Evolutionary conservation across 2,797 vertebrate species (phyloP).

Genomic region (Eurystomus glaucurus): DNA sequence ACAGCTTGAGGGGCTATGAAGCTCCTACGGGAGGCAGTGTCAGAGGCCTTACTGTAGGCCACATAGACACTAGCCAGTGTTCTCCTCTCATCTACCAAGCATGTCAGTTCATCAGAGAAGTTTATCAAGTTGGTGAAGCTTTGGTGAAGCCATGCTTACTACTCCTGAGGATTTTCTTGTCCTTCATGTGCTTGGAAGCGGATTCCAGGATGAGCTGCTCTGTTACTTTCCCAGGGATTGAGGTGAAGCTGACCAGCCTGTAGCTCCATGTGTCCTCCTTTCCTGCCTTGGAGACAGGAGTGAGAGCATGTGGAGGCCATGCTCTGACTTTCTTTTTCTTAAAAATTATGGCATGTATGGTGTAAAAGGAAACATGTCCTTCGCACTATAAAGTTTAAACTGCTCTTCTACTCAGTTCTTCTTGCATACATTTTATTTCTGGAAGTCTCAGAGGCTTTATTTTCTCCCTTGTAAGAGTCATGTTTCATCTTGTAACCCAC

Average conservation of each 20-base stretch:
- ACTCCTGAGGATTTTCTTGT: not conserved
- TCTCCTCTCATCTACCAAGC: not conserved
- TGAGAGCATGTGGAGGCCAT: not conserved
- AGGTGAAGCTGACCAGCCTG: not conserved
- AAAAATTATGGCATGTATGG: not conserved
- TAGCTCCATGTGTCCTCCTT: not conserved
- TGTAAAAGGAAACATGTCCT: not conserved
- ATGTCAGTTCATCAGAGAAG: not conserved
- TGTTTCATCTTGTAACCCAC: not conserved
- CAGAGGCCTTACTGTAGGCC: not conserved
- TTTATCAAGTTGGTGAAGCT: not conserved
- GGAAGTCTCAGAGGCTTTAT: not conserved
- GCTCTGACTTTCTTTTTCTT: not conserved
- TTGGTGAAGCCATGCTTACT: not conserved
- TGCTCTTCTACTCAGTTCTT: not conserved
- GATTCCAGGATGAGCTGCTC: not conserved
- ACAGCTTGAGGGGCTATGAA: not conserved
- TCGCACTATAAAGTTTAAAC: not conserved
- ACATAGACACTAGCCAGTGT: not conserved
- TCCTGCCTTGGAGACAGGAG: not conserved
- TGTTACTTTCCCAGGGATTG: rapidly evolving
- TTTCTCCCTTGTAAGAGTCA: not conserved
- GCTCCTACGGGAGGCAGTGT: not conserved
- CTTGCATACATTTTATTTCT: not conserved
- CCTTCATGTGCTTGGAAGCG: not conserved